Base-by-base conservation (phyloP, 2,888 invertebrate genomes). In the Allolobophora icterica region DNA sequence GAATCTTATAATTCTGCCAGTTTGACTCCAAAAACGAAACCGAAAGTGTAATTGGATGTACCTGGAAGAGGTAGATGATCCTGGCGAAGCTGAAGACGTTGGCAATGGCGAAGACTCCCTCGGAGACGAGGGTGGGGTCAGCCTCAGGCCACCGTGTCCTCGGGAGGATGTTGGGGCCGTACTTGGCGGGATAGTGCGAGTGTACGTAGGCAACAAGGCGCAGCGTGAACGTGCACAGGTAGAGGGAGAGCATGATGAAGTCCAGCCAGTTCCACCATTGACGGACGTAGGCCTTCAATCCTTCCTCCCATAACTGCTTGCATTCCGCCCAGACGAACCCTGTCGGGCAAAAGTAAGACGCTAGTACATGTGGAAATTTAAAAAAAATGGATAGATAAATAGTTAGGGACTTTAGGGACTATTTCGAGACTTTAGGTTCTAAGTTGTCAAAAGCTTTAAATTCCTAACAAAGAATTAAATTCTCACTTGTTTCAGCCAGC, bases 211-310 rank as follows among this genome's bases (percentile, higher is more conserved):
- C 96, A 8, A 95, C 95, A 6, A 95, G 95, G 91, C 96, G 94
- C 1, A 96, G 94, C 0, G 96, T 95, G 93, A 96, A 96, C 6
- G 96, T 96, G 92, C 96, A 95, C 71, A 96, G 94, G 93, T 96
- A 96, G 15, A 96, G 94, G 38, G 96, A 96, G 30, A 96, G 95
- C 96, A 96, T 96, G 92, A 96, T 95, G 93, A 96, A 96, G 94
- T 96, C 96, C 84, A 96, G 94, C 96, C 96, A 96, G 94, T 96
- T 96, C 96, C 96, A 96, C 96, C 96, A 96, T 93, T 96, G 96
- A 30, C 95, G 94, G 38, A 96, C 94, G 93, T 96, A 96, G 35
- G 96, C 96, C 92, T 95, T 96, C 90, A 96, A 94, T 5, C 96
- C 96, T 93, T 96, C 96, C 91, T 96, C 96, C 96, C 96, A 96